Percentiles rank a stretch among this genome's conserved stretches.
phyloP scores from a whole-genome alignment of 2,113 vertebrate species.

The Xiphorhynchus elegans region DNA sequence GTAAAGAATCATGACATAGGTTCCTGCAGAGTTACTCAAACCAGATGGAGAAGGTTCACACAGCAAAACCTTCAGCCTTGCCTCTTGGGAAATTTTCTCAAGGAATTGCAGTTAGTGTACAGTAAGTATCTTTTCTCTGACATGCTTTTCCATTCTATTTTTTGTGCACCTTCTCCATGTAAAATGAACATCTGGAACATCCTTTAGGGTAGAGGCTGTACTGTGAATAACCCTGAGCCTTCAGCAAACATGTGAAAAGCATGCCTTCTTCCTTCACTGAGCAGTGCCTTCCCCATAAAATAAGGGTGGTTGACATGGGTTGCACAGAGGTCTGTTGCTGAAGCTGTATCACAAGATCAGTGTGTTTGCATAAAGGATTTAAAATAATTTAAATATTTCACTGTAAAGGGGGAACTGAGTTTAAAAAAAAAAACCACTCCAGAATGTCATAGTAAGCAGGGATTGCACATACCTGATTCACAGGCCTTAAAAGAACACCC shows the following conservation, averaged over 20 bases:
- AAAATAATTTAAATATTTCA: background rate
- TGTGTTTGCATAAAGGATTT: background rate
- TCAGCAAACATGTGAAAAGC: background rate
- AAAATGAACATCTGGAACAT: background rate
- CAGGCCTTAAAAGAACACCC: background rate
- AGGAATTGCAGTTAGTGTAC: background rate
- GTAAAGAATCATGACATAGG: accelerated
- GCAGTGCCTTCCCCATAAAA: background rate
- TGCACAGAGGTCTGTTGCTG: background rate
- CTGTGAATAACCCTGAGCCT: background rate
- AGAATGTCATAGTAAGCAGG: background rate
- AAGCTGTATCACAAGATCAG: background rate
- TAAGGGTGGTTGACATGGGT: background rate
- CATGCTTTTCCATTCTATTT: background rate
- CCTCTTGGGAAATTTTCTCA: background rate
- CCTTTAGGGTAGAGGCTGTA: background rate
- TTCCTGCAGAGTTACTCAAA: background rate
- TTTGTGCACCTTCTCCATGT: background rate
- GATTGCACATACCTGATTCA: background rate
- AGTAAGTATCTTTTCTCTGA: background rate
- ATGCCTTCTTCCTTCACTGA: background rate
- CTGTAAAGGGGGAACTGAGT: background rate
- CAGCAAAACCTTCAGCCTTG: background rate
- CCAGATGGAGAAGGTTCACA: background rate
- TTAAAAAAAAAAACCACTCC: background rate